These are phyloP conservation scores for Murina feae DNA, from an alignment of 2,113 vertebrate species.

Conservation along the genomic window DNA sequence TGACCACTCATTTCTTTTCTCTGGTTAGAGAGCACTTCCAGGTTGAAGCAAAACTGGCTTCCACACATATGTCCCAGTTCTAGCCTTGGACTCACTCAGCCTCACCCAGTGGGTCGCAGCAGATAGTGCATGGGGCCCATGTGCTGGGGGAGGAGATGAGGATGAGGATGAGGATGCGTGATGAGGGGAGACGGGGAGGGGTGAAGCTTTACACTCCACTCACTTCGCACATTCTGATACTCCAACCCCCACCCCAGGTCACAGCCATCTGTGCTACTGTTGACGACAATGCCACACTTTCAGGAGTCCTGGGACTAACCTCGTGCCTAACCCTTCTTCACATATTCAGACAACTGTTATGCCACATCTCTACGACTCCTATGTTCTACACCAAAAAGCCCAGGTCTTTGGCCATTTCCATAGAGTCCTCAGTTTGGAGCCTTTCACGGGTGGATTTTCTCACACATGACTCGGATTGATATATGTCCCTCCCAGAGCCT, in stretches of 20 bases:
- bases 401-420: neutral
- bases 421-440: neutral
- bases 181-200: neutral
- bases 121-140: neutral
- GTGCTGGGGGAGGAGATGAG: too few species aligned
- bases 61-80: neutral
- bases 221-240: neutral
- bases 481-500: neutral
- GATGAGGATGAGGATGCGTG: neutral
- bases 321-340: neutral
- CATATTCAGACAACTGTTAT: too few species aligned
- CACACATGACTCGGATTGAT: neutral
- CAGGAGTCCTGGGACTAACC: neutral
- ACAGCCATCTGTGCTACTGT: neutral
- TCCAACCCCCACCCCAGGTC: neutral
- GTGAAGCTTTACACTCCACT: neutral
- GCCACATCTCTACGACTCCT: neutral
- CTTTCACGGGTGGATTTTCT: neutral
- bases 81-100: neutral
- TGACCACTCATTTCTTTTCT: neutral
- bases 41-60: neutral
- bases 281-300: neutral
- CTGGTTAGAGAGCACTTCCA: neutral
- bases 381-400: neutral
- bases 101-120: neutral